Evolutionary conservation across 1,140 invertebrate species (phyloP), one percentile per base, ranked within the genome.

Genomic region (Epicauta chinensis): DNA sequence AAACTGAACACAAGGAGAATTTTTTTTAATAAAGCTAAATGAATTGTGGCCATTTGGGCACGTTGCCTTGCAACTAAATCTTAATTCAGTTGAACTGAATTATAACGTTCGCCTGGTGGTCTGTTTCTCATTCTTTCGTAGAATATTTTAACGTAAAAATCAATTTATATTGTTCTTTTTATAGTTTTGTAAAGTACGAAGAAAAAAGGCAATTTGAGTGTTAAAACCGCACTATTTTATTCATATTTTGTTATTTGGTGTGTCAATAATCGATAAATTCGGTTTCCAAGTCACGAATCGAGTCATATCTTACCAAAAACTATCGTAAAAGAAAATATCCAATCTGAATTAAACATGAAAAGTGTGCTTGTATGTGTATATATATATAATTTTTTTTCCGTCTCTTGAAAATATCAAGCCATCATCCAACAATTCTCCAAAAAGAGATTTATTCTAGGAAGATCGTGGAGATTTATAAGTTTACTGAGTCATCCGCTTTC

Each of bases 281-380:
- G 23, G 57, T 56, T 62, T 59, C 55, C 60, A 13, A 57, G 48
- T 56, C 60, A 62, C 60, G 60, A 54, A 50, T 32, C 4, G 7
- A 3, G 7, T 23, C 23, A 23, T 23, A 23, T 23, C 23, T 23
- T 23, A 23, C 23, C 4, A 5, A 23, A 23, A 23, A 23, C 23
- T 23, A 23, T 23, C 23, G 23, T 23, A 23, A 62, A 60, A 58
- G 60, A 60, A 60, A 58, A 55, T 55, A 60, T 62, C 53, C 55
- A 45, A 55, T 60, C 53, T 62, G 60, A 62, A 62, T 62, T 62
- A 62, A 62, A 62, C 60, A 62, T 62, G 55, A 62, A 23, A 52
- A 37, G 32, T 49, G 40, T 23, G 4, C 23, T 23, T 23, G n/a
- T n/a, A n/a, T n/a, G n/a, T n/a, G n/a, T n/a, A n/a, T n/a, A n/a